Evolutionary conservation across 1,140 invertebrate species (phyloP), one percentile per base, ranked within the genome.

Genomic region (Tetragnatha versicolor): DNA sequence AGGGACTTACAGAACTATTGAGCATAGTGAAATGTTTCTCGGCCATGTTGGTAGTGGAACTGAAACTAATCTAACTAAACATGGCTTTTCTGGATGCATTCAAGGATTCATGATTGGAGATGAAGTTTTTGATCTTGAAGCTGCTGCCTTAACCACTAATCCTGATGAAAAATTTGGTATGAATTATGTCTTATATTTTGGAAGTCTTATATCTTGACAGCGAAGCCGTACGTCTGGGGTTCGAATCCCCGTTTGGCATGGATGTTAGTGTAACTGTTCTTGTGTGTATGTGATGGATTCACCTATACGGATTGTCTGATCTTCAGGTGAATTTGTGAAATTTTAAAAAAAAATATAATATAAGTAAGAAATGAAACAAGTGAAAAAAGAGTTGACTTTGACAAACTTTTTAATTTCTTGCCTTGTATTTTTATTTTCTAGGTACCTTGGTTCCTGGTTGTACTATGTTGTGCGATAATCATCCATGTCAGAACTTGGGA

Each of bases 11-110:
- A 91, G 92, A 10, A 93, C 94, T 12, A 92, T 91, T 0, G 92
- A 93, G 81, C 95, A 96, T 85, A 94, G 94, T 83, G 92, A 96
- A 85, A 89, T 96, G 76, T 95, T 95, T 86, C 87, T 97, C 45
- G 95, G 94, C 53, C 94, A 94, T 22, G 93, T 93, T 82, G 93
- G 94, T 85, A 76, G 73, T 65, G 80, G 75, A 9, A 83, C 81
- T 20, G 60, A 53, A 39, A 79, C 80, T 9, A 81, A 83, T 85
- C 83, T 90, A 3, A 88, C 89, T 3, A 89, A 93, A 77, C 88
- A 89, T 5, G 91, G 91, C 0, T 95, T 94, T 83, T 91, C 95
- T 14, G 95, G 95, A 0, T 98, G 95, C 83, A 89, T 97, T 20
- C 89, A 94, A 80, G 95, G 95, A 10, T 88, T 97, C 47, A 94